These are phyloP conservation scores for Listronotus bonariensis DNA, from an alignment of 1,140 invertebrate species.

Conservation along the genomic window DNA sequence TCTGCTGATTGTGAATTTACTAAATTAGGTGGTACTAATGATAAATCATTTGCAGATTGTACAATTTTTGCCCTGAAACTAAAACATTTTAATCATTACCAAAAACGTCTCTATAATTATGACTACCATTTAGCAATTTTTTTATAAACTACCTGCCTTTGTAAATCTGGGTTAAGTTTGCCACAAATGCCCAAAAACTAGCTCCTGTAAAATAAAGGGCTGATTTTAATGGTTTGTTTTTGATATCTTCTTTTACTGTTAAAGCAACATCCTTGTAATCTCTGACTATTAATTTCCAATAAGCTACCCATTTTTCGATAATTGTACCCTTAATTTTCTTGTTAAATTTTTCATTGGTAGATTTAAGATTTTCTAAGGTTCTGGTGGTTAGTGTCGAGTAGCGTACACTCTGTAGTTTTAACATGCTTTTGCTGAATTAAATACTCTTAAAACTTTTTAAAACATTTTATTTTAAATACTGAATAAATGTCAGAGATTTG, in stretches of 20 bases:
- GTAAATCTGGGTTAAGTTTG: conserved; percentile 69
- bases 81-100: too few relatives aligned
- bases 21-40: conserved; percentile 66
- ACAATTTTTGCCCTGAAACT: conserved; percentile 60
- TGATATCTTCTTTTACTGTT: conserved; percentile 62
- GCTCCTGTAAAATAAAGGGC: conserved; percentile 57
- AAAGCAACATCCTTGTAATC: conserved; percentile 66
- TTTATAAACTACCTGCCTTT: conserved; percentile 35
- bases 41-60: conserved; percentile 64
- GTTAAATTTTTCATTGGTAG: conserved; percentile 34
- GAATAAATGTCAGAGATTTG: too few relatives aligned
- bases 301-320: conserved; percentile 66
- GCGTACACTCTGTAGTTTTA: conserved; percentile 4
- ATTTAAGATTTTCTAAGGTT: conserved; percentile 27
- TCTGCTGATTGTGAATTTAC: conserved; percentile 69
- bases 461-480: background rate
- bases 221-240: conserved; percentile 62
- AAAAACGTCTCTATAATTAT: too few relatives aligned
- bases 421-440: background rate
- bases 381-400: background rate
- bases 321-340: conserved; percentile 62
- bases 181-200: conserved; percentile 55
- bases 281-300: conserved; percentile 65
- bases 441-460: background rate
- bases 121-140: background rate